Percentiles rank a stretch among this genome's conserved stretches.
Evolutionary conservation across 1,140 invertebrate genomes (phyloP).

Genomic region (Drosophila seguyi): DNA sequence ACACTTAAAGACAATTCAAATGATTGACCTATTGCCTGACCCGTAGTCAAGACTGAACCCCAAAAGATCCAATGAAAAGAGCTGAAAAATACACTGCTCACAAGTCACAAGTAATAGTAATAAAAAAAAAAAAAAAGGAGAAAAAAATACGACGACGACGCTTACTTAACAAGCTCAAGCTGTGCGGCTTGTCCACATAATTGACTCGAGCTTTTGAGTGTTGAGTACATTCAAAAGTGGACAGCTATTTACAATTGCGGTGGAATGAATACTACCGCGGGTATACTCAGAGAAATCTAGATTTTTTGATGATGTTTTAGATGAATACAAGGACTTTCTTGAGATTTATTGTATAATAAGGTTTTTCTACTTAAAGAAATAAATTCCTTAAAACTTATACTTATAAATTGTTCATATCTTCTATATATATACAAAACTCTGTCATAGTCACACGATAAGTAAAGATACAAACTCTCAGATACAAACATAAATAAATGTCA

Average conservation of each 20-base stretch:
- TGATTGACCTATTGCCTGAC: slow-evolving; percentile 79
- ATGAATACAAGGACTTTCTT: no score
- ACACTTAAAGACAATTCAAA: slow-evolving; percentile 82
- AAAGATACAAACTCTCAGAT: not conserved
- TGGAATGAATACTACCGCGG: not conserved
- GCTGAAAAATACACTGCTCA: slow-evolving; percentile 13
- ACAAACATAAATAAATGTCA: slow-evolving; percentile 18
- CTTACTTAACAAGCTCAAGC: slow-evolving; percentile 74
- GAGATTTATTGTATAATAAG: not conserved
- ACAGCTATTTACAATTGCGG: slow-evolving; percentile 22
- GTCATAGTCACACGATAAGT: slow-evolving; percentile 5
- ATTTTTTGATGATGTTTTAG: not conserved
- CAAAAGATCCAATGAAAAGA: slow-evolving; percentile 28
- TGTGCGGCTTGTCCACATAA: slow-evolving; percentile 59
- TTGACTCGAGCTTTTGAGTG: slow-evolving; percentile 70
- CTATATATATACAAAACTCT: slow-evolving; percentile 2
- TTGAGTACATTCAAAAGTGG: slow-evolving; percentile 23
- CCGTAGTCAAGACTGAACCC: slow-evolving; percentile 40
- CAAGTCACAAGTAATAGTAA: slow-evolving; percentile 30
- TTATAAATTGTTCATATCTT: not conserved
- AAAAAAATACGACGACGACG: slow-evolving; percentile 13
- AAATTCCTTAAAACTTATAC: not conserved
- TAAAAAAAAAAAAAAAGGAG: slow-evolving; percentile 19
- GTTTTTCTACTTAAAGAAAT: not conserved
- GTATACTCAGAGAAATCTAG: no score